Evolutionary conservation across 1,140 invertebrate genomes (phyloP).

Genomic region (Liolophura sinensis): DNA sequence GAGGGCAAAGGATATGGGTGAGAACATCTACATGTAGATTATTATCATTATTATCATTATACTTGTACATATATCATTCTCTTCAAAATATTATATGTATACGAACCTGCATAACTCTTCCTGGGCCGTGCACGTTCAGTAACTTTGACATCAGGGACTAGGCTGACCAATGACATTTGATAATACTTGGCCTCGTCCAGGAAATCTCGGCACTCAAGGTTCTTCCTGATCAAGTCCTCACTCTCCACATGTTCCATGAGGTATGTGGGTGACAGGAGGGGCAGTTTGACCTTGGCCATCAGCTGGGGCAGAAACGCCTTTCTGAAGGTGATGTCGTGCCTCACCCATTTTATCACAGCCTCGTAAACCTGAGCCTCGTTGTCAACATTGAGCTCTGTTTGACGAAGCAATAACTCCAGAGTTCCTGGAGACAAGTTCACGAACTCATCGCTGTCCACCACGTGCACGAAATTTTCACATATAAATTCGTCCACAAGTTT

Average conservation of each 20-base stretch:
- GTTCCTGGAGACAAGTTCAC: slow-evolving; percentile 36
- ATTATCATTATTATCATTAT: slow-evolving; percentile 17
- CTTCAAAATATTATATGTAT: slow-evolving; percentile 1
- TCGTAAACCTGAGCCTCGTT: slow-evolving; percentile 53
- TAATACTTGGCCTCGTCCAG: slow-evolving; percentile 55
- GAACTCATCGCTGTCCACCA: slow-evolving; percentile 49
- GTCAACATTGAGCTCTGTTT: slow-evolving; percentile 47
- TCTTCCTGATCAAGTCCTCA: slow-evolving; percentile 47
- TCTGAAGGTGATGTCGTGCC: slow-evolving; percentile 31
- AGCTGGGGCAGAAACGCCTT: slow-evolving; percentile 40
- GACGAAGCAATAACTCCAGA: slow-evolving; percentile 38
- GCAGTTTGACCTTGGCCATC: slow-evolving; percentile 51
- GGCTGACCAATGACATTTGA: slow-evolving; percentile 52
- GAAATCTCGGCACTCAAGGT: slow-evolving; percentile 53
- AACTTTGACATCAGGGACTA: slow-evolving; percentile 40
- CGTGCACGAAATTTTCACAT: slow-evolving; percentile 50
- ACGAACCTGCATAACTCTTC: slow-evolving; percentile 57
- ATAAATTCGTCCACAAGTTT: slow-evolving; percentile 52
- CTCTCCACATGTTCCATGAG: slow-evolving; percentile 49
- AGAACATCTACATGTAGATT: slow-evolving; percentile 17
- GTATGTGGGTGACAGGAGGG: slow-evolving; percentile 48
- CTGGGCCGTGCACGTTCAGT: slow-evolving; percentile 51
- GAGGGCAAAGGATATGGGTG: too few relatives aligned
- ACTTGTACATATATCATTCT: neutral
- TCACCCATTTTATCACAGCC: slow-evolving; percentile 54